phyloP scores from a whole-genome alignment of 2,113 vertebrate species.

The Marmota monax region DNA sequence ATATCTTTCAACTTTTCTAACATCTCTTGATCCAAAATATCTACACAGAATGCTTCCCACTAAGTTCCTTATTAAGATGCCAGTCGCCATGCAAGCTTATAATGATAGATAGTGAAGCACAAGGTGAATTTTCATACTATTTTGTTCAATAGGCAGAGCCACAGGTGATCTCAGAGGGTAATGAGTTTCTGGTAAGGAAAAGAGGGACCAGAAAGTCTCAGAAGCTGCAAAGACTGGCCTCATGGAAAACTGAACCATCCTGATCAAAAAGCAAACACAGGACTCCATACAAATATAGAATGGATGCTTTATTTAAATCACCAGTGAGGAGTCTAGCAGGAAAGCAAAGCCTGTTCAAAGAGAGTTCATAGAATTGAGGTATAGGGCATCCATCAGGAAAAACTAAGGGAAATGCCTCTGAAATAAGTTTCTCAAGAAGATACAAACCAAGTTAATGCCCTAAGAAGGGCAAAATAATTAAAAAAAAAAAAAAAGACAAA shows the following conservation, averaged over 20 bases:
- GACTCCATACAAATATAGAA: background rate
- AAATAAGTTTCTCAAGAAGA: background rate
- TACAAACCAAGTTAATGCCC: background rate
- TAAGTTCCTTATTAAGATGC: background rate
- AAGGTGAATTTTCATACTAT: background rate
- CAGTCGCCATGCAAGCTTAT: background rate
- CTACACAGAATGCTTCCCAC: background rate
- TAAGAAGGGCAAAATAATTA: background rate
- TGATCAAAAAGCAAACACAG: slow-evolving; percentile 25
- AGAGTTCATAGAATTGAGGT: background rate
- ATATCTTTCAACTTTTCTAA: background rate
- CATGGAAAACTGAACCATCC: background rate
- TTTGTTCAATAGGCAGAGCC: slow-evolving; percentile 13
- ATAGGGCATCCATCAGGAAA: background rate
- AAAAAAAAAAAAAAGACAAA: background rate
- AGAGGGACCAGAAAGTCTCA: slow-evolving; percentile 2
- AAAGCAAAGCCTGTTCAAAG: background rate
- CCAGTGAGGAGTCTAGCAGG: background rate
- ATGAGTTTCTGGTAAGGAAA: background rate
- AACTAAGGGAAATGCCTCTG: background rate
- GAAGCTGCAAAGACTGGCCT: background rate
- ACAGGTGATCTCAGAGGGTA: background rate
- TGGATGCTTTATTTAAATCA: background rate
- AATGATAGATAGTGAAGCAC: background rate
- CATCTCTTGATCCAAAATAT: background rate